phyloP scores from a whole-genome alignment of 2,888 invertebrate genomes.

The Plutella xylostella region DNA sequence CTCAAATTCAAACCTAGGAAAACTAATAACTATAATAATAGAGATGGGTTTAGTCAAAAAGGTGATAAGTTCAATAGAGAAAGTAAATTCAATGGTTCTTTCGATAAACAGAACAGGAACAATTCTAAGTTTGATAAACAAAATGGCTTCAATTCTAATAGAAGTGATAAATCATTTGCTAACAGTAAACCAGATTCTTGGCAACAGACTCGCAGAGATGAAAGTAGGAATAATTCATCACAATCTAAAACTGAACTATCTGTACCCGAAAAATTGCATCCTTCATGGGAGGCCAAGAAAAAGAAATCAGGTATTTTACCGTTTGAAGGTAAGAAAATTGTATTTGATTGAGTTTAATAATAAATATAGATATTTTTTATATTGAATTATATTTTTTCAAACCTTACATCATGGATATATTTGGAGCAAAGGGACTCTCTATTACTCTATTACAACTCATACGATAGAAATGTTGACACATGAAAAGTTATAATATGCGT shows the following conservation, averaged over 20 bases:
- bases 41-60: constrained; percentile 18
- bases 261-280: constrained; percentile 56
- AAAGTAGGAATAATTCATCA: too few species aligned
- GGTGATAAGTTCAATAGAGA: constrained; percentile 15
- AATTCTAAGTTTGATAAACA: constrained; percentile 18
- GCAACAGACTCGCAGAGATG: too few species aligned
- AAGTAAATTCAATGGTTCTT: constrained; percentile 19
- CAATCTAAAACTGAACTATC: too few species aligned
- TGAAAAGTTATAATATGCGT: too few species aligned
- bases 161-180: constrained; percentile 16
- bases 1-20: constrained; percentile 38
- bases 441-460: too few species aligned
- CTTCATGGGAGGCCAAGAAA: constrained; percentile 68
- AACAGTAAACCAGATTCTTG: too few species aligned
- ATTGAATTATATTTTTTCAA: too few species aligned
- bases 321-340: constrained; percentile 59
- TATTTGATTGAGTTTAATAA: constrained; percentile 39
- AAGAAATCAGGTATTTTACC: constrained; percentile 52
- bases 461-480: too few species aligned
- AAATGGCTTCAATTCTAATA: constrained; percentile 9
- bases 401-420: too few species aligned
- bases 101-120: too few species aligned
- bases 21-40: constrained; percentile 19
- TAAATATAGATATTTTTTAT: background rate
- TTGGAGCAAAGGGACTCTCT: too few species aligned